Base-by-base conservation (phyloP, 2,888 invertebrate genomes). In the Podabrus alpinus region DNA sequence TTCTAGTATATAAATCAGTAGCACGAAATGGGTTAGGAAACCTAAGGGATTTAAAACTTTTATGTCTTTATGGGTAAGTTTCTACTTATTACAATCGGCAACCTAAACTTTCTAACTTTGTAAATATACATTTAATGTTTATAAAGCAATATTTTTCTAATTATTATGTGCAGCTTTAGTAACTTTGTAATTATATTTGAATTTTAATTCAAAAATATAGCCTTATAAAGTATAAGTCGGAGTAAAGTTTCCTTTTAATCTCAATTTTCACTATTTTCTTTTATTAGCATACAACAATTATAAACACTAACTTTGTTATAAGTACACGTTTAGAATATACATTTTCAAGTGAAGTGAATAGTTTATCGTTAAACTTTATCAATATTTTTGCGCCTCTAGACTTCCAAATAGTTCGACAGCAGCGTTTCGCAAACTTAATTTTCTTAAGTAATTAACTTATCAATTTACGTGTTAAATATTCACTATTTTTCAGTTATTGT, bases 41-140 rank as follows among this genome's bases (percentile, higher is more conserved):
- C 71, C 71, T 71, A 71, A 59, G 66, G 70, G 71, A 71, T 71
- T 71, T 71, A 66, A 71, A 71, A 71, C 66, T 71, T 71, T 71
- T 71, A 71, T 71, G 71, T 59, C 71, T 21, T 69, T 59, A 45
- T 66, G 71, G 17, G 66, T 25, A 71, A 66, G 19, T 66, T 71
- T 71, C 71, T 71, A 66, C 66, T 66, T 71, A 71, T 71, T 66
- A 59, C 45, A 59, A 71, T 64, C 62, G 62, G 19, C 62, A 45
- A 45, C 45, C 45, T 45, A 45, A 45, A 45, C 45, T 45, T 45
- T 45, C 45, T 45, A 45, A 45, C 45, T 45, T 45, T n/a, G 45
- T 45, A 45, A 45, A 45, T 45, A 45, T 45, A 45, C 45, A 45
- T 45, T 45, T 45, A 45, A 45, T 45, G 45, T 45, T 45, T 45